phyloP scores from a whole-genome alignment of 2,888 invertebrate species.

The Hypercompe scribonia region DNA sequence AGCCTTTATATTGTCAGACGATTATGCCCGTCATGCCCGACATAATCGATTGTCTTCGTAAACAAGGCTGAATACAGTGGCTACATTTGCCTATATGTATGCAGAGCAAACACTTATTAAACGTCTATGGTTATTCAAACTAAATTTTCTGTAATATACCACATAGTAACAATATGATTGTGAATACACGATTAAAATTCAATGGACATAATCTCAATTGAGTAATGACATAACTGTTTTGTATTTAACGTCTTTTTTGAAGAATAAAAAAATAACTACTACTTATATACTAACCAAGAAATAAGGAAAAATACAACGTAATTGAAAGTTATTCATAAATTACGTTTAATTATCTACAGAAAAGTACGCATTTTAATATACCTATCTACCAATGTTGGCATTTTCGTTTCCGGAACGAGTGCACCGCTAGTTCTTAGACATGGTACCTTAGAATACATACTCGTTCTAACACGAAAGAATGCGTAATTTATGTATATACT shows the following conservation, averaged over 20 bases:
- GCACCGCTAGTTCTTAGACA: background rate
- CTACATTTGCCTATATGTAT: slow-evolving; percentile 11
- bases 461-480: background rate
- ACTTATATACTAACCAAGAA: background rate
- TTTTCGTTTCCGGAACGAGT: background rate
- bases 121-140: background rate
- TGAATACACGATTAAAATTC: background rate
- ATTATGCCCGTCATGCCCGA: background rate
- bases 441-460: background rate
- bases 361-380: background rate
- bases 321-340: background rate
- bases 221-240: background rate
- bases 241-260: background rate
- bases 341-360: background rate
- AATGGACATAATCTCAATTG: background rate
- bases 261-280: background rate
- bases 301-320: background rate
- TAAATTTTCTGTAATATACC: too few species aligned
- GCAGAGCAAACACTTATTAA: background rate
- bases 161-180: background rate
- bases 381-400: background rate
- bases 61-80: slow-evolving; percentile 23
- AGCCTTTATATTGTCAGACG: slow-evolving; percentile 3
- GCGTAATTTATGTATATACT: background rate
- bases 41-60: slow-evolving; percentile 28